Evolutionary conservation across 30 jellyfish, hydroid and myxozoan species (phyloP).

Genomic region (Turritopsis rubra): DNA sequence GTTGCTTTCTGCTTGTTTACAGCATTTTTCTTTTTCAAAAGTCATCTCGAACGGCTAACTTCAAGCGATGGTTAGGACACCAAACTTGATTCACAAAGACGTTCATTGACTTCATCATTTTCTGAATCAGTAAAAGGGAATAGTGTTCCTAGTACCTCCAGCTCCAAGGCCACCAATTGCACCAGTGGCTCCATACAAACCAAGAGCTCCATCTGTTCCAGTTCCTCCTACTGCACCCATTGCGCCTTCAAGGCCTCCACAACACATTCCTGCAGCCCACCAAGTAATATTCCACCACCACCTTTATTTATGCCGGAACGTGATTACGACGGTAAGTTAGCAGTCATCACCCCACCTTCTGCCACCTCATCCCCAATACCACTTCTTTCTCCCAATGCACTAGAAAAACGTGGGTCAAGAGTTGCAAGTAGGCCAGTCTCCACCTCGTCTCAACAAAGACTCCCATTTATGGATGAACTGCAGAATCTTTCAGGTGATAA

Average conservation of each 20-base stretch:
- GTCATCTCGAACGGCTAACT: too few relatives aligned
- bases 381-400: neutral
- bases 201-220: constrained; percentile 45
- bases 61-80: too few relatives aligned
- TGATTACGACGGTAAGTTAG: constrained; percentile 31
- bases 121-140: constrained; percentile 57
- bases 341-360: constrained; percentile 4
- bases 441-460: neutral
- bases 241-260: constrained; percentile 31
- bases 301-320: constrained; percentile 37
- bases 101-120: constrained; percentile 71
- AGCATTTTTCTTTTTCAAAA: too few relatives aligned
- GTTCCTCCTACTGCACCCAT: constrained; percentile 39
- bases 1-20: too few relatives aligned
- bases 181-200: constrained; percentile 35
- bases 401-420: neutral
- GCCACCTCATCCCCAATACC: constrained; percentile 20
- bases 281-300: constrained; percentile 52
- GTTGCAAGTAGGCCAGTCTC: neutral
- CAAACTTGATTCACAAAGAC: constrained; percentile 30
- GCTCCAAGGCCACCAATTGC: constrained; percentile 52
- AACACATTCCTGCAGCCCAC: constrained; percentile 34
- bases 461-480: constrained; percentile 16
- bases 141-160: constrained; percentile 55
- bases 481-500: neutral